Base-by-base conservation (phyloP, 1,140 invertebrate genomes). In the Drosophila sturtevanti region DNA sequence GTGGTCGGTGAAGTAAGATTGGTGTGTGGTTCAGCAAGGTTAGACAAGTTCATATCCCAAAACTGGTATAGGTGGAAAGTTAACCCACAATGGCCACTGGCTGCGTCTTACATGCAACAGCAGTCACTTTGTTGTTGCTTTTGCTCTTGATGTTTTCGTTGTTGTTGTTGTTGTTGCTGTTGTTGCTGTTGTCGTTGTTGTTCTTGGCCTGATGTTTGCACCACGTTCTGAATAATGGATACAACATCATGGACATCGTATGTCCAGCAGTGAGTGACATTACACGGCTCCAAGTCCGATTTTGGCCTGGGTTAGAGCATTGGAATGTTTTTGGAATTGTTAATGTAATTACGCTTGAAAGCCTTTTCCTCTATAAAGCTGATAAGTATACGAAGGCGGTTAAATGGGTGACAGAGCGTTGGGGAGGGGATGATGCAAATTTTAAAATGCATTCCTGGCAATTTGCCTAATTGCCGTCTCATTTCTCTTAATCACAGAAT, bases 141-240 rank as follows among this genome's bases (percentile, higher is more conserved):
- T 54, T 27, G 56, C n/a, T 54, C 37, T 63, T 58, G 66, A 37
- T 62, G 54, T 55, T 16, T 12, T 11, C 14, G 51, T 14, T 54
- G 64, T 31, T 24, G 67, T 64, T 75, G 79, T 63, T 75, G 74
- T 64, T 71, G 60, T 24, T 60, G 61, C 24, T 24, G 55, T 10
- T 37, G 51, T 63, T 56, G 66, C 41, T 68, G 60, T 27, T 7
- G 18, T n/a, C 24, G 51, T 14, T 54, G 64, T 37, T 34, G 67
- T 66, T 75, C 79, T 67, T 79, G 75, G 64, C 75, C 78, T 82
- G 80, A 72, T 86, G 82, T 86, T 86, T 86, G 82, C 79, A 79
- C 68, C 82, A 86, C 82, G 79, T 81, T 71, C 82, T 86, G 82
- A 86, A 86, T 86, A 86, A 86, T 86, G 82, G 82, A 86, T 87